phyloP scores from a whole-genome alignment of 2,797 vertebrate genomes.

The Taenioides sp. region DNA sequence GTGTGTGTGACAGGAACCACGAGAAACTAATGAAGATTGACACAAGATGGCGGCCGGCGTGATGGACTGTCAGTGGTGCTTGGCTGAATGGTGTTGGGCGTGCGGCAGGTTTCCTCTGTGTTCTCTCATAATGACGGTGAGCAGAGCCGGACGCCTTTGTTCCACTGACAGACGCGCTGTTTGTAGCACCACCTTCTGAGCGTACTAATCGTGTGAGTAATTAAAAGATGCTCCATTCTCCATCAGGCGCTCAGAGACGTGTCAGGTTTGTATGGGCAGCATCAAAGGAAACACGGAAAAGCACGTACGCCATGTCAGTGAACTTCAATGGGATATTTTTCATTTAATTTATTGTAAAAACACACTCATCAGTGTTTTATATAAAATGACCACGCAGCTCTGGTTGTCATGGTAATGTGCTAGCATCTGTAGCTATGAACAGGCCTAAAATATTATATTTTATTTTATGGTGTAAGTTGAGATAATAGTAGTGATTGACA shows the following conservation, averaged over 20 bases:
- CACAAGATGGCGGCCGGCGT: neutral
- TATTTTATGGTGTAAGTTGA: too few species aligned
- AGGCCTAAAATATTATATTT: too few species aligned
- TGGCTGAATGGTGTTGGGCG: neutral
- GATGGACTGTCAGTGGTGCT: too few species aligned
- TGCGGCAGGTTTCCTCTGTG: neutral
- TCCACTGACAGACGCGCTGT: neutral
- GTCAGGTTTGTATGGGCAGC: neutral
- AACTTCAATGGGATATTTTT: too few species aligned
- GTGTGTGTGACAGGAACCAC: neutral
- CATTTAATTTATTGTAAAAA: too few species aligned
- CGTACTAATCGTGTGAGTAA: slow-evolving; percentile 8
- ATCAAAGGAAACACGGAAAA: neutral
- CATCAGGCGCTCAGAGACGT: neutral
- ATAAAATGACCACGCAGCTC: too few species aligned
- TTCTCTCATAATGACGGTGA: neutral
- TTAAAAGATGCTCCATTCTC: slow-evolving; percentile 1
- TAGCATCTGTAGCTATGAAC: too few species aligned
- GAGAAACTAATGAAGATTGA: slow-evolving; percentile 4
- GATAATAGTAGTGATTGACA: too few species aligned
- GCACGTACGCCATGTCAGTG: neutral
- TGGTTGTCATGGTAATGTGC: too few species aligned
- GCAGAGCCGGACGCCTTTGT: neutral
- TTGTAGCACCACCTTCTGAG: slow-evolving; percentile 5
- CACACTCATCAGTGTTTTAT: too few species aligned